Conservation (phyloP, 2,113 vertebrate genomes). For the Neofelis nebulosa region DNA sequence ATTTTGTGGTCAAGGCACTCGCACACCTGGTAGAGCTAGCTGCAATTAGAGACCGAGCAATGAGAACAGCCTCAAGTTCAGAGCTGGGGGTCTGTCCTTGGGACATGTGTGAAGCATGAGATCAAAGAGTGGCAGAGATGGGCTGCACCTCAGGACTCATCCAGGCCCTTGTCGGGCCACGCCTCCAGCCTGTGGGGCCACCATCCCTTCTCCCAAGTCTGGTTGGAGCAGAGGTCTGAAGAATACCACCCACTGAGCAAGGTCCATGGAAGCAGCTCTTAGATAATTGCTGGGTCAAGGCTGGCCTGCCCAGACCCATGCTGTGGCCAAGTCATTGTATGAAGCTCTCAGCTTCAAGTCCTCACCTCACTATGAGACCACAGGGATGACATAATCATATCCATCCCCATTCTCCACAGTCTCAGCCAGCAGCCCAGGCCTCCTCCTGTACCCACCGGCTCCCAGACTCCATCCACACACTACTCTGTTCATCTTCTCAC, state of each 20-base stretch:
- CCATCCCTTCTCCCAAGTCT: background rate
- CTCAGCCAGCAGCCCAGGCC: background rate
- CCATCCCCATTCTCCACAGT: background rate
- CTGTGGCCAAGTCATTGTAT: background rate
- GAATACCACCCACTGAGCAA: background rate
- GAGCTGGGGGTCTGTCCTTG: background rate
- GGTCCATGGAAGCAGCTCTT: background rate
- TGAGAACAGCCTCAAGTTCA: background rate
- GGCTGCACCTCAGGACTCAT: background rate
- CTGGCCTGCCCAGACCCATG: background rate
- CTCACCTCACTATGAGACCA: background rate
- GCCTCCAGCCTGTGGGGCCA: background rate
- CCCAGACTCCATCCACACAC: no score
- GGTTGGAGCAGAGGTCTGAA: background rate
- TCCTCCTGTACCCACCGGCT: background rate
- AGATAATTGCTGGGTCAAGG: background rate
- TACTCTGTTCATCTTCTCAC: background rate
- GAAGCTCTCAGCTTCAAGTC: background rate
- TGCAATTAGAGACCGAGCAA: conserved; percentile 20
- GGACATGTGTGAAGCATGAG: background rate
- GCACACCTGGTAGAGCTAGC: background rate
- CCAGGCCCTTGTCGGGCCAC: background rate
- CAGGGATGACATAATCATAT: background rate
- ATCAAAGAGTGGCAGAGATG: background rate
- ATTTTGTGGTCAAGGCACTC: background rate